Conservation (phyloP, 2,113 vertebrate species). For the Acanthochromis polyacanthus region DNA sequence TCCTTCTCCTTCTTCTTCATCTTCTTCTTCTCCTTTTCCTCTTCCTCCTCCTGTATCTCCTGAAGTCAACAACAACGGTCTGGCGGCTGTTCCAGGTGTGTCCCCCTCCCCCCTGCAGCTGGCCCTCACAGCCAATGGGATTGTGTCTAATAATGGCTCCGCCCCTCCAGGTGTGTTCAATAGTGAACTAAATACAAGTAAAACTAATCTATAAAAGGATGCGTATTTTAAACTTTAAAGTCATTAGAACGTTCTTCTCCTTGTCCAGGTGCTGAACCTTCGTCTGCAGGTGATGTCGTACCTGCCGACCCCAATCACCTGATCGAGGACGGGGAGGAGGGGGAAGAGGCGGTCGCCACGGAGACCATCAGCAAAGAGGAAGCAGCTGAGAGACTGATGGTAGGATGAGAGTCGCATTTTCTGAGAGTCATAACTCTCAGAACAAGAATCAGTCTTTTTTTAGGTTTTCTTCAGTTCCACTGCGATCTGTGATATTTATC, state of each 20-base stretch:
- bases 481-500: no score
- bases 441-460: no score
- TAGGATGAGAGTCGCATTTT: slow-evolving; percentile 45
- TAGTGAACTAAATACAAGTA: no score
- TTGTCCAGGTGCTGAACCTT: slow-evolving; percentile 20
- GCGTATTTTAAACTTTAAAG: no score
- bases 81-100: accelerated
- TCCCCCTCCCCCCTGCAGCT: slow-evolving; percentile 36
- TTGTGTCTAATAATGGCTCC: slow-evolving; percentile 38
- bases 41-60: background rate
- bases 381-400: slow-evolving; percentile 89
- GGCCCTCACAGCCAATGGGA: slow-evolving; percentile 56
- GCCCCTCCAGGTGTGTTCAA: slow-evolving; percentile 58
- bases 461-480: no score
- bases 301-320: slow-evolving; percentile 24
- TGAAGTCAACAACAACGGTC: slow-evolving; percentile 53
- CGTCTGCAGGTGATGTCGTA: background rate
- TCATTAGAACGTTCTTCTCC: background rate
- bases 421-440: no score
- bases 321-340: slow-evolving; percentile 44
- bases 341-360: slow-evolving; percentile 48
- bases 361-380: slow-evolving; percentile 91
- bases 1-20: no score
- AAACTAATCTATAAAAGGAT: no score
- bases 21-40: background rate